Evolutionary conservation across 2,797 vertebrate species (phyloP), one percentile per base, ranked within the genome.

Genomic region (Nannoperca obscura): DNA sequence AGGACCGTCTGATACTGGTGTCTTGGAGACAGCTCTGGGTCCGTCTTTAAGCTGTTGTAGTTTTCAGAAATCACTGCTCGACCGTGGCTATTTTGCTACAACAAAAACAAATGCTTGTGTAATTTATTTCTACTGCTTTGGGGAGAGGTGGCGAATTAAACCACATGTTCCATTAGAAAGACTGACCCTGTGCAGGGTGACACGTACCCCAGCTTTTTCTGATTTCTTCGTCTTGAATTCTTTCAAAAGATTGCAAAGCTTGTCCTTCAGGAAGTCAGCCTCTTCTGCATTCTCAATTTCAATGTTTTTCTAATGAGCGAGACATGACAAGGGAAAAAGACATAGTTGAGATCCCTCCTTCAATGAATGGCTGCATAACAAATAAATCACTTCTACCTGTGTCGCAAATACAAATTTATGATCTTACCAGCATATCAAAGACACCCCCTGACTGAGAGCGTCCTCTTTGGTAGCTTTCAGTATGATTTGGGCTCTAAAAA

Each of bases 231-330:
- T 82, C 73, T 95, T 94, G 82, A 96, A 96, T 80, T 96, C 95
- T 81, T 92, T 93, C 66, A 96, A 82, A 79, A 96, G 91, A 15
- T 67, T 49, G 58, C 91, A 94, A 38, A 96, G 92, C 89, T 92
- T 95, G 63, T 85, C 90, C 84, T 96, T 96, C 15, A 96, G 87
- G 78, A 95, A 95, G 27, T 93, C 86, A 3, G 95, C 95, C 27
- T 96, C 94, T 77, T 95, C 93, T 72, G 82, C 83, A 80, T 92
- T 95, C 27, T 95, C 92, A 53, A 96, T 95, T 87, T 95, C 89
- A 79, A 96, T 84, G 55, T 90, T 91, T 74, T 89, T 93, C 95
- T 96, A 74, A 15, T n/a, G 60, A 50, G 19, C 34, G 55, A 55
- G 64, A 71, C 70, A 24, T 22, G 17, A 65, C 9, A 40, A 34